Evolutionary conservation across 2,113 vertebrate species (phyloP), one percentile per base, ranked within the genome.

Genomic region (Cisticola juncidis): DNA sequence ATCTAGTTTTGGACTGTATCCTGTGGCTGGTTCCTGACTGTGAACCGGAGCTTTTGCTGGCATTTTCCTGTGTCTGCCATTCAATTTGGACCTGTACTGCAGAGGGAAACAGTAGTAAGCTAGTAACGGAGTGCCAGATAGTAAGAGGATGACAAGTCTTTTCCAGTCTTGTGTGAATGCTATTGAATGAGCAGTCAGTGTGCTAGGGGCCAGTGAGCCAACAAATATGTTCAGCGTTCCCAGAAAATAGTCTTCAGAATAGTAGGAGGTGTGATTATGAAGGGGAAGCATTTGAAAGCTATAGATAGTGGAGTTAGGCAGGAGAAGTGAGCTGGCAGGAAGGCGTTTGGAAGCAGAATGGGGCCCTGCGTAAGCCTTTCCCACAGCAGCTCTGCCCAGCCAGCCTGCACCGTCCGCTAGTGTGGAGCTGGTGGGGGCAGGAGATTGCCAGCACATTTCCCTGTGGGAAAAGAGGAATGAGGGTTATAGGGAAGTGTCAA

Each of bases 131-230:
- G 81, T 94, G 93, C 90, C 91, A 88, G 84, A 94, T 84, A 96
- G 91, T 95, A 91, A 95, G 81, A 95, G 66, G 91, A 94, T 95
- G 94, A 95, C 94, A 95, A 96, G 94, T 85, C 94, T 96, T 95
- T 95, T 93, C 95, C 95, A 96, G 85, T 86, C 88, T 91, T 87
- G 87, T 82, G 90, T 89, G 92, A 92, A 84, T 81, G 84, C 84
- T 94, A 86, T 66, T 95, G 94, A 97, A 96, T 94, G 95, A 95
- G 93, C 93, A 96, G 94, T 95, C 95, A 81, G 87, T 62, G 81
- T 85, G 88, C 92, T 91, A 90, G 94, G 78, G 95, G 94, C 94
- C 95, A 95, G 90, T 48, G 88, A 96, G 95, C 96, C 94, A 94
- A 88, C 92, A 96, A 96, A 96, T 93, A 90, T 74, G 88, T 92